Percentiles rank a stretch among this genome's conserved stretches.
Conservation (phyloP, 2,113 vertebrate species). For the Rhinopithecus roxellana region DNA sequence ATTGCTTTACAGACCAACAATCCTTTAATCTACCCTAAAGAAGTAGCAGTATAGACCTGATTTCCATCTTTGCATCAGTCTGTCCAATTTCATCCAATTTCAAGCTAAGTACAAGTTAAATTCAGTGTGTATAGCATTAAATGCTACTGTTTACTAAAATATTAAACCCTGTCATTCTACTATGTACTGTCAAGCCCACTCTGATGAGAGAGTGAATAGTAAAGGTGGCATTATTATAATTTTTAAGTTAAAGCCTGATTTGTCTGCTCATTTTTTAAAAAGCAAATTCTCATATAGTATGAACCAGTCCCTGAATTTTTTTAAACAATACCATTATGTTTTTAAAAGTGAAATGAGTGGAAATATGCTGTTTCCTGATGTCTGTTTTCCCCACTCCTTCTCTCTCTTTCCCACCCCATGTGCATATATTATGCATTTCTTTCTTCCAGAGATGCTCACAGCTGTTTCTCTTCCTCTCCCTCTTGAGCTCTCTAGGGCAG, state of each 20-base stretch:
- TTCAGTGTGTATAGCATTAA: background rate
- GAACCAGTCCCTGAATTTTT: background rate
- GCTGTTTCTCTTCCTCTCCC: slow-evolving; percentile 44
- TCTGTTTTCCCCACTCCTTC: background rate
- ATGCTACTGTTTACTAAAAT: background rate
- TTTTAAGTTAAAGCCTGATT: background rate
- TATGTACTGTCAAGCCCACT: background rate
- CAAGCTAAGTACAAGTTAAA: background rate
- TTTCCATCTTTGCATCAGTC: background rate
- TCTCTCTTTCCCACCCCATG: background rate
- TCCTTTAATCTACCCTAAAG: background rate
- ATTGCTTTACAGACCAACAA: background rate
- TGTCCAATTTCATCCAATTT: background rate
- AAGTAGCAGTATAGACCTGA: too few species aligned
- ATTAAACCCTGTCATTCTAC: background rate
- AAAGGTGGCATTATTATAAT: background rate
- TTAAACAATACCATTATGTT: background rate
- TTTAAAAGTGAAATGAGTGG: background rate
- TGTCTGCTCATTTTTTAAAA: background rate
- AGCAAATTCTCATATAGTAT: background rate
- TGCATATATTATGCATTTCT: background rate
- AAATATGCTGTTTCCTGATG: slow-evolving; percentile 6
- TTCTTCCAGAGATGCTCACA: slow-evolving; percentile 33
- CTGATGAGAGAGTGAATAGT: background rate
- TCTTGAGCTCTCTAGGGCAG: background rate